phyloP scores from a whole-genome alignment of 2,888 invertebrate species.

The Tortrix viridana region DNA sequence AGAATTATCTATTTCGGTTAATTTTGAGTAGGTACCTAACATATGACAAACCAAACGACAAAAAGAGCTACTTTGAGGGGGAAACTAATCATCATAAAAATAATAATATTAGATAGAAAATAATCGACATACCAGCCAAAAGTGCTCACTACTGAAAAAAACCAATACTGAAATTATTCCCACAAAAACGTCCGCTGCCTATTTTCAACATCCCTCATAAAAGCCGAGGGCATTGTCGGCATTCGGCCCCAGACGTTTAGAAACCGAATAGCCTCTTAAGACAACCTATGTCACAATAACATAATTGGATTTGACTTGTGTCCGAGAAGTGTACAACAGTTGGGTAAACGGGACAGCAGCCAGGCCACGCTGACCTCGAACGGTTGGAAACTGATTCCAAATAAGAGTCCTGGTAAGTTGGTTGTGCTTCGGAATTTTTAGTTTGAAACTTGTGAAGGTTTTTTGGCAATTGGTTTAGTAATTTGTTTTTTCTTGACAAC shows the following conservation, averaged over 20 bases:
- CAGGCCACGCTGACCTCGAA: neutral
- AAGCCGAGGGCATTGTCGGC: conserved; percentile 1
- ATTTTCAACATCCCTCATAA: neutral
- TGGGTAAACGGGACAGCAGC: neutral
- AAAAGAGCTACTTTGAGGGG: too few species aligned
- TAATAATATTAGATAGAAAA: too few species aligned
- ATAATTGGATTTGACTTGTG: conserved; percentile 27
- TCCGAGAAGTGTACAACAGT: conserved; percentile 7
- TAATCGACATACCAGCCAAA: too few species aligned
- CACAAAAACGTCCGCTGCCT: neutral
- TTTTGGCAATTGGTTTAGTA: neutral
- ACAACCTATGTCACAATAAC: conserved; percentile 30
- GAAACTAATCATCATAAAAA: too few species aligned
- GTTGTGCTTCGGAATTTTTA: neutral
- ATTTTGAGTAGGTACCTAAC: too few species aligned
- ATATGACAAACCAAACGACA: too few species aligned
- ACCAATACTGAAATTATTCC: neutral
- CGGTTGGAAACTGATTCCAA: too few species aligned
- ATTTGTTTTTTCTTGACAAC: too few species aligned
- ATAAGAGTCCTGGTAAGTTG: neutral
- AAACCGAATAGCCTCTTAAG: conserved; percentile 19
- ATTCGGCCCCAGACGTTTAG: conserved; percentile 9
- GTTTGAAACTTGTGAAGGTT: neutral
- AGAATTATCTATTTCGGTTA: too few species aligned
- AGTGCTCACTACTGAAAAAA: neutral